phyloP scores from a whole-genome alignment of 2,888 invertebrate genomes.

The Noctuana brunneofusca region DNA sequence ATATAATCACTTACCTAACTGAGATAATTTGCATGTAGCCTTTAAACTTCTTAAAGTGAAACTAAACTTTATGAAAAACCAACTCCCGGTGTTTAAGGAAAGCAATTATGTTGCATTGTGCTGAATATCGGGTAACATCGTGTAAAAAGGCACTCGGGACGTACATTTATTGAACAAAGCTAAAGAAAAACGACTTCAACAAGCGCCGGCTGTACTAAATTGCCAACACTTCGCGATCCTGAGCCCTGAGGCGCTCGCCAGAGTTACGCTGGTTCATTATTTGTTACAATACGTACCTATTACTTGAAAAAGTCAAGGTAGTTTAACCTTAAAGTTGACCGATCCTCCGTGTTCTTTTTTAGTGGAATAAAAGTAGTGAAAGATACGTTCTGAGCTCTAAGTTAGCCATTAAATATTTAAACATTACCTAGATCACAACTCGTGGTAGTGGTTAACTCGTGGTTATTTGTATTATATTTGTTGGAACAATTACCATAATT shows the following conservation, averaged over 20 bases:
- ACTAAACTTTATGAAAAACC: not conserved
- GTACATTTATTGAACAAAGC: constrained; percentile 74
- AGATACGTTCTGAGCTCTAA: not conserved
- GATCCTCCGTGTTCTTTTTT: not conserved
- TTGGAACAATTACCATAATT: no score
- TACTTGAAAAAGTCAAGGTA: constrained; percentile 43
- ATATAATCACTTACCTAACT: no score
- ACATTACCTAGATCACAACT: no score
- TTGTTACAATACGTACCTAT: constrained; percentile 53
- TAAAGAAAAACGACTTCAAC: constrained; percentile 73
- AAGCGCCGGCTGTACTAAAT: constrained; percentile 74
- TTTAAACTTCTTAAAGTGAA: not conserved
- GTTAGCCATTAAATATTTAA: not conserved
- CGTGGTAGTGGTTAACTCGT: no score
- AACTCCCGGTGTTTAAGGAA: constrained; percentile 10
- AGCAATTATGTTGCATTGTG: constrained; percentile 30
- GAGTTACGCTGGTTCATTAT: constrained; percentile 71
- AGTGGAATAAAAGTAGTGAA: not conserved
- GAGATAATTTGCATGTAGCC: no score
- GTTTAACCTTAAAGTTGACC: constrained; percentile 27
- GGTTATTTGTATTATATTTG: no score
- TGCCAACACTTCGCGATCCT: constrained; percentile 66
- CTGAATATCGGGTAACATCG: constrained; percentile 58
- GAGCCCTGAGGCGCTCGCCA: constrained; percentile 58
- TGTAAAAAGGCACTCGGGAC: constrained; percentile 60